Evolutionary conservation across 2,888 invertebrate species (phyloP).

Genomic region (Chirona hameri): DNA sequence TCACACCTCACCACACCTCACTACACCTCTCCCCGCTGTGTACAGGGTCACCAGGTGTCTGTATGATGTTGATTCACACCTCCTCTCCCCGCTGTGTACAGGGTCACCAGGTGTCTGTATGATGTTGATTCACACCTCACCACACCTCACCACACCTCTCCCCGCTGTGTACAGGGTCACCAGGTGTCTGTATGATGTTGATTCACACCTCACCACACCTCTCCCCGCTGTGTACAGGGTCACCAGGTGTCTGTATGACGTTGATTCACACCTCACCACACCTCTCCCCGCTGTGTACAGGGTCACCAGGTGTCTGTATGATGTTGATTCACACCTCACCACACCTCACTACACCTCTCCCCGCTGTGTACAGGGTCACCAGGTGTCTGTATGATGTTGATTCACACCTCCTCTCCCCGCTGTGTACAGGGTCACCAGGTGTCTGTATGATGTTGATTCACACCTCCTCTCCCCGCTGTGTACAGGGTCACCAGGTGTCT

Average conservation of each 20-base stretch:
- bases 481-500: conserved; percentile 35
- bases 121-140: conserved; percentile 36
- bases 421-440: conserved; percentile 32
- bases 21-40: no score
- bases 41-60: conserved; percentile 35
- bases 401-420: not conserved
- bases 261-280: not conserved
- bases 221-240: not conserved
- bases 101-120: conserved; percentile 36
- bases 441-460: conserved; percentile 36
- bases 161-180: conserved; percentile 22
- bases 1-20: not conserved
- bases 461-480: not conserved
- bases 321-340: conserved; percentile 14
- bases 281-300: not conserved
- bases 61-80: conserved; percentile 33
- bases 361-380: conserved; percentile 24
- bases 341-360: no score
- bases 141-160: not conserved
- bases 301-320: conserved; percentile 37
- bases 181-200: conserved; percentile 37
- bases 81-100: not conserved
- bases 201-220: not conserved
- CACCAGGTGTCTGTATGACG: conserved; percentile 38
- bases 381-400: conserved; percentile 37